Evolutionary conservation across 64 coral and sea anemone genomes (phyloP).

Genomic region (Trachythela sp.): DNA sequence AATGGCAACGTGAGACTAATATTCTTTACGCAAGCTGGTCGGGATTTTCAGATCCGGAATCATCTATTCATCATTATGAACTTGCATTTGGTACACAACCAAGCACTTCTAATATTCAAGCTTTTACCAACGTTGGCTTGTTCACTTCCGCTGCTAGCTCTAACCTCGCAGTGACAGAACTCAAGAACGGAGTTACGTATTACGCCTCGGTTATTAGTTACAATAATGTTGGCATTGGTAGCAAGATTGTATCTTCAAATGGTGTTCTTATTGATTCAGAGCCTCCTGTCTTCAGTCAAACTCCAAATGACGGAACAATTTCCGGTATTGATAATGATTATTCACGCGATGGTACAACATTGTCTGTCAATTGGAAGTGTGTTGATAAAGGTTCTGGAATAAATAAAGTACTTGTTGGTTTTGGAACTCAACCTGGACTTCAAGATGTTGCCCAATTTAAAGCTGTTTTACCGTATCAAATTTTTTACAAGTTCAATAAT

Average conservation of each 20-base stretch:
- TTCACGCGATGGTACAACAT: neutral
- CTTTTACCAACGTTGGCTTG: conserved; percentile 71
- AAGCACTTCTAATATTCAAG: conserved; percentile 54
- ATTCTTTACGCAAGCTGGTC: conserved; percentile 73
- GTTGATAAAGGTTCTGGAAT: conserved; percentile 60
- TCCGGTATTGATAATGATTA: conserved; percentile 38
- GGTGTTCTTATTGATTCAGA: conserved; percentile 75
- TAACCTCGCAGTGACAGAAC: conserved; percentile 55
- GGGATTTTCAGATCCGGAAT: conserved; percentile 72
- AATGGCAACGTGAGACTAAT: conserved; percentile 64
- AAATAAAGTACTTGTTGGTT: conserved; percentile 50
- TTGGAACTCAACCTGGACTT: conserved; percentile 81
- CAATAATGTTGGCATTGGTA: conserved; percentile 72
- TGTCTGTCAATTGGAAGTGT: conserved; percentile 68
- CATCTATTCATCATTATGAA: conserved; percentile 56
- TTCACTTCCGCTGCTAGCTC: conserved; percentile 62
- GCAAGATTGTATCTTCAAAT: conserved; percentile 58
- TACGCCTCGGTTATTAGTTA: conserved; percentile 77
- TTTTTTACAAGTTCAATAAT: conserved; percentile 1
- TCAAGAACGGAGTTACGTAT: conserved; percentile 63
- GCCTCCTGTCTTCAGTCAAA: conserved; percentile 51
- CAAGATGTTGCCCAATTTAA: conserved; percentile 58
- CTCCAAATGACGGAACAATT: conserved; percentile 55
- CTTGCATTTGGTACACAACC: conserved; percentile 75
- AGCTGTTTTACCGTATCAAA: conserved; percentile 34